These are phyloP conservation scores for Mesocentrotus franciscanus DNA, from an alignment of 53 echinoderm and acorn worm species.

Conservation along the genomic window DNA sequence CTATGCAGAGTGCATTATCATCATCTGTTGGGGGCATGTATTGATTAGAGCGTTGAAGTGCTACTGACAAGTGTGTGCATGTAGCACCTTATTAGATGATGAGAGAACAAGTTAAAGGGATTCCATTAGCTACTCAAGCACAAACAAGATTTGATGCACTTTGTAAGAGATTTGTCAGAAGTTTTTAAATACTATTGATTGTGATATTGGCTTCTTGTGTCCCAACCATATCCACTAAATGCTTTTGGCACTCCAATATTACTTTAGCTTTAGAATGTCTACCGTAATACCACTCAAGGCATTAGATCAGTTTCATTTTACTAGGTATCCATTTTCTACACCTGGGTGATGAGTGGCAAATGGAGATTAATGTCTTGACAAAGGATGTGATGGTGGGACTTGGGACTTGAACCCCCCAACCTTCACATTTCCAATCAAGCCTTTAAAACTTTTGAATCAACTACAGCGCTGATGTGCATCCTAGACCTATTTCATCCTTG, in stretches of 20 bases:
- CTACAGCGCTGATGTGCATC: no score
- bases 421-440: no score
- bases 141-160: background rate
- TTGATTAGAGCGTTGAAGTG: conserved; percentile 42
- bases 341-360: no score
- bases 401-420: no score
- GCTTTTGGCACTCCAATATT: background rate
- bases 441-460: no score
- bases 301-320: no score
- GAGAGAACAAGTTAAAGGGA: conserved; percentile 32
- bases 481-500: no score
- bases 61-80: conserved; percentile 22
- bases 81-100: background rate
- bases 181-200: no score
- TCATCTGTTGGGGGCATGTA: background rate
- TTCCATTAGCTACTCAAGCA: background rate
- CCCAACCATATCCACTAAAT: background rate
- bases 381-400: no score
- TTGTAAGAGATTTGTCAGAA: background rate
- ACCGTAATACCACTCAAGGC: background rate
- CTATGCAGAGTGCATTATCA: conserved; percentile 3
- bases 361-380: no score
- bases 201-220: background rate
- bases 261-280: background rate
- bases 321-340: no score